phyloP scores from a whole-genome alignment of 2,113 vertebrate genomes.

The Elephas maximus region DNA sequence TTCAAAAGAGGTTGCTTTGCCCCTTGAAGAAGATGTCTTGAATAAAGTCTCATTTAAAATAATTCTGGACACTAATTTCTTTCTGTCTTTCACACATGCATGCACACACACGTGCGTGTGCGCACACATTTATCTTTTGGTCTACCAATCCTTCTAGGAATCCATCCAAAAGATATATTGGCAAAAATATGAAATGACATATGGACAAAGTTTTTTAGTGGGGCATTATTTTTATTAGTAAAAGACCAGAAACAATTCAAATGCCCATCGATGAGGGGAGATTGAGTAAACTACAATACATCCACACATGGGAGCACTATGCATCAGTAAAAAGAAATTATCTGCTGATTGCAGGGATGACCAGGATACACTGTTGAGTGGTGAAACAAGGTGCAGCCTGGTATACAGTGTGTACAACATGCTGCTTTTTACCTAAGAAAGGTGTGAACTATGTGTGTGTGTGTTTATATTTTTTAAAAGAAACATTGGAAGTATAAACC shows the following conservation, averaged over 20 bases:
- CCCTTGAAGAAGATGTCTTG: not conserved
- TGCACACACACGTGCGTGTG: not conserved
- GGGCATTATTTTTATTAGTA: not conserved
- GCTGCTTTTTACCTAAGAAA: not conserved
- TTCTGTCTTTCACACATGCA: not conserved
- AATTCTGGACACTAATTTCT: not conserved
- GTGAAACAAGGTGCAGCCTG: not conserved
- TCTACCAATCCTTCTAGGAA: not conserved
- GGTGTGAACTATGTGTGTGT: not conserved
- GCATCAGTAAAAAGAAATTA: not conserved
- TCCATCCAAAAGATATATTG: not conserved
- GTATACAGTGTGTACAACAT: too few relatives aligned
- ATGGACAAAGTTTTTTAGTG: not conserved
- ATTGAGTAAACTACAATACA: not conserved
- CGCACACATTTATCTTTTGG: not conserved
- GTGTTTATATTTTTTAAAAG: not conserved
- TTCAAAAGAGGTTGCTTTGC: not conserved
- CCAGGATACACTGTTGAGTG: not conserved
- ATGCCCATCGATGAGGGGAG: not conserved
- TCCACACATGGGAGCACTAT: not conserved
- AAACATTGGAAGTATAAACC: not conserved
- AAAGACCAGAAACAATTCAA: not conserved
- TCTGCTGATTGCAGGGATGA: not conserved
- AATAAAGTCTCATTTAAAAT: not conserved
- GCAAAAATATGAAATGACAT: conserved; percentile 2